Evolutionary conservation across 2,888 invertebrate species (phyloP).

Genomic region (Pseudoips prasinana): DNA sequence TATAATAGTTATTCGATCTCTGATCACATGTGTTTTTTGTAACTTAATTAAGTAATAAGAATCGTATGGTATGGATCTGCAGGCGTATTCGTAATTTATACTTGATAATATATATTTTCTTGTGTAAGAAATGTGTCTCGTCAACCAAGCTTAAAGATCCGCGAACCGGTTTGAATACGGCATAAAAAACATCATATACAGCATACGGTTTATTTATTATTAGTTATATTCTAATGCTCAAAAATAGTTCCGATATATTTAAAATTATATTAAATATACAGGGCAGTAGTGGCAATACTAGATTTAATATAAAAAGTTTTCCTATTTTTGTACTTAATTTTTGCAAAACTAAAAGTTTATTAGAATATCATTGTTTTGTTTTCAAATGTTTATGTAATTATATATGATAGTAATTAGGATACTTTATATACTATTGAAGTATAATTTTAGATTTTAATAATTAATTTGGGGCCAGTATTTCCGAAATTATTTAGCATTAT

Average conservation of each 20-base stretch:
- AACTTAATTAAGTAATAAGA: no score
- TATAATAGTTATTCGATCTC: no score
- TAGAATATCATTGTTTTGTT: slow-evolving; percentile 51
- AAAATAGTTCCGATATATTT: slow-evolving; percentile 25
- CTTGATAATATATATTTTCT: no score
- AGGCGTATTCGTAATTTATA: no score
- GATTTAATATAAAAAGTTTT: slow-evolving; percentile 30
- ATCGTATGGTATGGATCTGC: no score
- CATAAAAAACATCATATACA: no score
- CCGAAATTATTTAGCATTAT: slow-evolving; percentile 46
- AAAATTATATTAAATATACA: no score
- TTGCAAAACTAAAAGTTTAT: slow-evolving; percentile 17
- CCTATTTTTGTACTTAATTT: slow-evolving; percentile 28
- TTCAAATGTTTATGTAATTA: slow-evolving; percentile 55
- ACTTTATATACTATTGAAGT: slow-evolving; percentile 2
- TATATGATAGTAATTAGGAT: slow-evolving; percentile 6
- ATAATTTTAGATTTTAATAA: slow-evolving; percentile 21
- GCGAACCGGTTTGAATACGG: no score
- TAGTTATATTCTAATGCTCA: slow-evolving; percentile 28
- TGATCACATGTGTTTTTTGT: no score
- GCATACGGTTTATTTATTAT: no score
- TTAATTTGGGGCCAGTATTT: slow-evolving; percentile 65
- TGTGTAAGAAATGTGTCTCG: no score
- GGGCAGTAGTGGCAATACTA: slow-evolving; percentile 68
- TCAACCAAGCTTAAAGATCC: no score